Evolutionary conservation across 2,797 vertebrate genomes (phyloP).

Genomic region (Oophaga sylvatica): DNA sequence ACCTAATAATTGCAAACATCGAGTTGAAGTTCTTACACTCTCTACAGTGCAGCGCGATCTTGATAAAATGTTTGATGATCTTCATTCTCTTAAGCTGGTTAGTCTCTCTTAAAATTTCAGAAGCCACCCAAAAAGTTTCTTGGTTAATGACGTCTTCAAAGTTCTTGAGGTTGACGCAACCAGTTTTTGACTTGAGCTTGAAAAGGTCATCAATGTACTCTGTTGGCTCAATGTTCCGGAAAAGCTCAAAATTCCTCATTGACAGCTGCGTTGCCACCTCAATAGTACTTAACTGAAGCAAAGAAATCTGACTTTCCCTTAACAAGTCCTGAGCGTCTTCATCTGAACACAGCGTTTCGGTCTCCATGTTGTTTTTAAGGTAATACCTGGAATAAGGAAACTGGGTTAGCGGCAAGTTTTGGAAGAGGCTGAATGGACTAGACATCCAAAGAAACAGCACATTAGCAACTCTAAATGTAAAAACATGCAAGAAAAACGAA

Average conservation of each 20-base stretch:
- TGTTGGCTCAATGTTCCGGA: conserved; percentile 96
- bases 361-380: conserved; percentile 99
- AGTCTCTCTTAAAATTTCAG: conserved; percentile 91
- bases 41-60: conserved; percentile 95
- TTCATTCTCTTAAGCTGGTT: conserved; percentile 99
- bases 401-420: not conserved
- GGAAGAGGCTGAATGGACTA: not conserved
- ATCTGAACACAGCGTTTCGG: conserved; percentile 95
- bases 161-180: conserved; percentile 90
- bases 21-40: conserved; percentile 99
- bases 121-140: conserved; percentile 98
- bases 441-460: not conserved
- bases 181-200: conserved; percentile 87
- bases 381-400: conserved; percentile 83
- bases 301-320: conserved; percentile 90
- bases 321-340: conserved; percentile 96
- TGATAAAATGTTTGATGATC: conserved; percentile 97
- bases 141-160: conserved; percentile 98
- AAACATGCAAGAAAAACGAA: not conserved
- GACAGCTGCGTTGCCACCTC: conserved; percentile 97
- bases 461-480: not conserved
- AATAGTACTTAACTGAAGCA: conserved; percentile 94
- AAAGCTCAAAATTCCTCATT: conserved; percentile 95
- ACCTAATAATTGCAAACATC: conserved; percentile 99
- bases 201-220: conserved; percentile 98